phyloP scores from a whole-genome alignment of 2,797 vertebrate species.

The Sebastes iracundus region DNA sequence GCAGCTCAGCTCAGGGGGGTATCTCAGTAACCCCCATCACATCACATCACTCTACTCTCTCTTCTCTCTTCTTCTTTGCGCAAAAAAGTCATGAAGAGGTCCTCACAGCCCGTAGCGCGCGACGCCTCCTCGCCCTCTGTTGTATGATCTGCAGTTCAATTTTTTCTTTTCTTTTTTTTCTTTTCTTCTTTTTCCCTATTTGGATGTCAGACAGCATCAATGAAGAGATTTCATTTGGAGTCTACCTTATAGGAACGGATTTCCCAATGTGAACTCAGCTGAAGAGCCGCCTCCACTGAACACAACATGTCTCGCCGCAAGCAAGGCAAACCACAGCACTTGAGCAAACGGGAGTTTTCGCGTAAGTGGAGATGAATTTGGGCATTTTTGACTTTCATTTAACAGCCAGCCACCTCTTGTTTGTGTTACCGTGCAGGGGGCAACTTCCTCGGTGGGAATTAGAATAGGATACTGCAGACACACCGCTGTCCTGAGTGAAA shows the following conservation, averaged over 20 bases:
- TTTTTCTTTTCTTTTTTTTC: background rate
- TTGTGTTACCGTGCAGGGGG: background rate
- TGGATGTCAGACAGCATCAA: conserved; percentile 95
- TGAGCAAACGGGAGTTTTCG: conserved; percentile 99
- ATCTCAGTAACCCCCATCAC: conserved; percentile 87
- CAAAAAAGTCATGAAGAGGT: conserved; percentile 93
- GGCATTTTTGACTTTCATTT: conserved; percentile 33
- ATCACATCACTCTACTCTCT: no score
- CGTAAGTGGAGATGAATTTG: conserved; percentile 89
- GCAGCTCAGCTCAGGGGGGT: conserved; percentile 96
- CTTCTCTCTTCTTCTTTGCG: conserved; percentile 38
- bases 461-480: conserved; percentile 52
- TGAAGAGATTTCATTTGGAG: conserved; percentile 95
- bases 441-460: conserved; percentile 39
- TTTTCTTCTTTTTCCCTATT: conserved; percentile 58
- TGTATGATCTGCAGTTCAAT: conserved; percentile 90
- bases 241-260: conserved; percentile 91
- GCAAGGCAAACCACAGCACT: conserved; percentile 99
- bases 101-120: conserved; percentile 91
- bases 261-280: conserved; percentile 97
- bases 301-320: conserved; percentile 99
- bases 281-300: conserved; percentile 82
- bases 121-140: conserved; percentile 88
- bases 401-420: conserved; percentile 5
- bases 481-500: conserved; percentile 65